Percentiles rank a stretch among this genome's conserved stretches.
Evolutionary conservation across 1,140 invertebrate species (phyloP).

Genomic region (Leptinotarsa texana): DNA sequence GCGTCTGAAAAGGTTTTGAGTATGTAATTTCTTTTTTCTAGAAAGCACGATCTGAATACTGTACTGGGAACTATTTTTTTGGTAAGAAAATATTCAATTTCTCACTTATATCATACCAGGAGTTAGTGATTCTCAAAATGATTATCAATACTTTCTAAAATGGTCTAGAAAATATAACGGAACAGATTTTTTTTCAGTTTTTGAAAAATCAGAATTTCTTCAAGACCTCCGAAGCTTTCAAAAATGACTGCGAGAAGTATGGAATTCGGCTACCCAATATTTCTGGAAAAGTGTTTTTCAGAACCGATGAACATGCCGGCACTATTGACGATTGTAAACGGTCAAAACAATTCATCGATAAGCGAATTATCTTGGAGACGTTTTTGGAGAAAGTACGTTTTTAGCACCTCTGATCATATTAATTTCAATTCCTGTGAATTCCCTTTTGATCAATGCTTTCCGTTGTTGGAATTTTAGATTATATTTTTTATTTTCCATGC

Average conservation of each 20-base stretch:
- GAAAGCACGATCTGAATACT: neutral
- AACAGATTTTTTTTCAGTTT: conserved; percentile 28
- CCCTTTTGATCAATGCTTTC: too few species aligned
- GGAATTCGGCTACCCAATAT: conserved; percentile 7
- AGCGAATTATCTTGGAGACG: conserved; percentile 16
- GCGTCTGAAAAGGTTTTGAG: too few species aligned
- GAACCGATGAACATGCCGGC: conserved; percentile 25
- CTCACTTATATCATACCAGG: too few species aligned
- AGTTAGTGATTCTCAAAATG: too few species aligned
- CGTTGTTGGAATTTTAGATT: too few species aligned
- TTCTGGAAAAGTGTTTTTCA: conserved; percentile 20
- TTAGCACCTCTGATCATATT: conserved; percentile 13
- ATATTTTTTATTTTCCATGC: too few species aligned
- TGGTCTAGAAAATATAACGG: too few species aligned
- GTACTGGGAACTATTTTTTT: conserved; percentile 33
- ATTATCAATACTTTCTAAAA: too few species aligned
- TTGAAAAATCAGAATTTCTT: conserved; percentile 29
- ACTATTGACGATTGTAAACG: conserved; percentile 19
- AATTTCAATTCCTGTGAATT: neutral
- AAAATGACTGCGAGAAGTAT: conserved; percentile 22
- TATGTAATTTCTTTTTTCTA: neutral
- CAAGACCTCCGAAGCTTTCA: conserved; percentile 25
- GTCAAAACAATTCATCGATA: conserved; percentile 8
- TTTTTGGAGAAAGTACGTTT: conserved; percentile 30
- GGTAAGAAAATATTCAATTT: conserved; percentile 19